Conservation (phyloP, 2,888 invertebrate species). For the Eupsilia transversa region DNA sequence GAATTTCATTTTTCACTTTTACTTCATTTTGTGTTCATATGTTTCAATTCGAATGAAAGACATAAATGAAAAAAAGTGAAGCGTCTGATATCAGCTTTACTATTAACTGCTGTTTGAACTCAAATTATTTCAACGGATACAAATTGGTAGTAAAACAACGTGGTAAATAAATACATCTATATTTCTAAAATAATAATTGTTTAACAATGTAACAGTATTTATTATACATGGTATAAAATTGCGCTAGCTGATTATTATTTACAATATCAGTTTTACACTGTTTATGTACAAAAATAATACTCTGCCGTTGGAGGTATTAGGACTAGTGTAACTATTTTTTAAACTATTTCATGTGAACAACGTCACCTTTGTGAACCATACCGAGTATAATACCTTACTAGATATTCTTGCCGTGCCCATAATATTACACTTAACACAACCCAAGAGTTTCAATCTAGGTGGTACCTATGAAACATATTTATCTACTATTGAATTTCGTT, state of each 20-base stretch:
- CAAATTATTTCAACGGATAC: not conserved
- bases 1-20: not conserved
- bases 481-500: constrained; percentile 6
- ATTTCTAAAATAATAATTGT: constrained; percentile 60
- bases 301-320: constrained; percentile 61
- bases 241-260: constrained; percentile 67
- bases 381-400: constrained; percentile 18
- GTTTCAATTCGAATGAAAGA: not conserved
- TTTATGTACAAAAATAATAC: constrained; percentile 63
- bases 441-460: constrained; percentile 3
- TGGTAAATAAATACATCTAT: constrained; percentile 54
- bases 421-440: constrained; percentile 26
- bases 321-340: constrained; percentile 65
- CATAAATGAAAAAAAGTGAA: not conserved
- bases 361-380: constrained; percentile 25
- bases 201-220: constrained; percentile 50
- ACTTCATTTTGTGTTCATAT: not conserved
- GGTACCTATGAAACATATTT: constrained; percentile 1
- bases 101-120: not conserved
- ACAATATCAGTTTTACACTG: constrained; percentile 59
- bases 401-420: constrained; percentile 10
- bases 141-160: constrained; percentile 37
- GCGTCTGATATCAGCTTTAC: not conserved
- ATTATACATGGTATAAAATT: constrained; percentile 58
- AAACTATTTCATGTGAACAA: constrained; percentile 37